Percentiles rank a stretch among this genome's conserved stretches.
These are phyloP conservation scores for Hemiscyllium ocellatum DNA, from an alignment of 2,113 vertebrate genomes.

Conservation along the genomic window DNA sequence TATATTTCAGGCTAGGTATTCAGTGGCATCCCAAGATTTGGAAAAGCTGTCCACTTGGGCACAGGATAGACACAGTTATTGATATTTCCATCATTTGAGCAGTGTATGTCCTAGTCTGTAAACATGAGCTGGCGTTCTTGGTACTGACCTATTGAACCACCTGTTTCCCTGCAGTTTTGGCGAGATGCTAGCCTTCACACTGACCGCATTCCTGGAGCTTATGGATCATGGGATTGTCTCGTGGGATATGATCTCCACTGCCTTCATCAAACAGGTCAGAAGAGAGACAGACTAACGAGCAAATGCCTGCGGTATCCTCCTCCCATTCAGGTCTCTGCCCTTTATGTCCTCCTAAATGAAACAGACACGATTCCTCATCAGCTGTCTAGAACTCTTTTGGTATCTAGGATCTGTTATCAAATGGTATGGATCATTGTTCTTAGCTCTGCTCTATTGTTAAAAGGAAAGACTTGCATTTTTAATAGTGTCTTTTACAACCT, in stretches of 20 bases:
- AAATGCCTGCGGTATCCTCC: not conserved
- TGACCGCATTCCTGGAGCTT: conserved; percentile 96
- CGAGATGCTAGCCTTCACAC: conserved; percentile 96
- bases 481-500: not conserved
- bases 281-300: not conserved
- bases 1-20: not conserved
- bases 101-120: not conserved
- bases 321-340: not conserved
- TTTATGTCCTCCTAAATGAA: not conserved
- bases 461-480: not conserved
- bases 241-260: conserved; percentile 93
- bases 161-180: conserved; percentile 70
- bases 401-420: not conserved
- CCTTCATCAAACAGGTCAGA: conserved; percentile 94
- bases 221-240: conserved; percentile 98
- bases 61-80: not conserved
- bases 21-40: not conserved
- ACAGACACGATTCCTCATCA: not conserved
- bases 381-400: not conserved
- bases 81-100: not conserved
- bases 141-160: not conserved
- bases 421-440: not conserved
- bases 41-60: not conserved
- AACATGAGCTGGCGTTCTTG: not conserved
- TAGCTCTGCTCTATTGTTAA: not conserved